Evolutionary conservation across 2,888 invertebrate species (phyloP).

Genomic region (Rhagonycha fulva): DNA sequence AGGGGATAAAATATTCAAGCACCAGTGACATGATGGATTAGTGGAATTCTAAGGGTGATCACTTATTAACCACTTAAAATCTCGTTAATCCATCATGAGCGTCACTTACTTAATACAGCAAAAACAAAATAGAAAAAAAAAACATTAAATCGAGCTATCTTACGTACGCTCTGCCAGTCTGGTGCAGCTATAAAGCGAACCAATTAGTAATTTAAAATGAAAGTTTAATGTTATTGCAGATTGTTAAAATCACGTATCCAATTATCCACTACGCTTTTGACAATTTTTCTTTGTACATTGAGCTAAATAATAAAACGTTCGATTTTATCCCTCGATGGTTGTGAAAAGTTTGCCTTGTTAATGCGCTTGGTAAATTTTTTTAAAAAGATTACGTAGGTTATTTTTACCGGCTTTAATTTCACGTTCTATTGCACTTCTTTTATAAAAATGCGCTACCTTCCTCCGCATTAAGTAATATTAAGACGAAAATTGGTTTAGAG

Average conservation of each 20-base stretch:
- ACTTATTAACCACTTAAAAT: too few species aligned
- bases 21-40: too few species aligned
- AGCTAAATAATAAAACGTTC: slow-evolving; percentile 7
- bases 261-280: slow-evolving; percentile 5
- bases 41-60: too few species aligned
- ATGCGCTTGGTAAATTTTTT: slow-evolving; percentile 34
- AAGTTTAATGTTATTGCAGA: slow-evolving; percentile 2
- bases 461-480: slow-evolving; percentile 14
- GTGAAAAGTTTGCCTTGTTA: slow-evolving; percentile 33
- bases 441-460: slow-evolving; percentile 24
- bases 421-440: slow-evolving; percentile 39
- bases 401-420: slow-evolving; percentile 39
- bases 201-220: neutral
- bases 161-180: neutral
- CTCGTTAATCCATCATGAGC: too few species aligned
- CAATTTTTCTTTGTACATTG: neutral
- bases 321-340: slow-evolving; percentile 15
- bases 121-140: too few species aligned
- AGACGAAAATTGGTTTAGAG: slow-evolving; percentile 25
- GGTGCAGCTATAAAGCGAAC: neutral
- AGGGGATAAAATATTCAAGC: too few species aligned
- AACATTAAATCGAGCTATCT: too few species aligned
- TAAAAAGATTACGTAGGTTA: slow-evolving; percentile 37
- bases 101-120: too few species aligned
- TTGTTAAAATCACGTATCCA: slow-evolving; percentile 11